phyloP scores from a whole-genome alignment of 2,888 invertebrate species.

The Tetranychus truncatus region DNA sequence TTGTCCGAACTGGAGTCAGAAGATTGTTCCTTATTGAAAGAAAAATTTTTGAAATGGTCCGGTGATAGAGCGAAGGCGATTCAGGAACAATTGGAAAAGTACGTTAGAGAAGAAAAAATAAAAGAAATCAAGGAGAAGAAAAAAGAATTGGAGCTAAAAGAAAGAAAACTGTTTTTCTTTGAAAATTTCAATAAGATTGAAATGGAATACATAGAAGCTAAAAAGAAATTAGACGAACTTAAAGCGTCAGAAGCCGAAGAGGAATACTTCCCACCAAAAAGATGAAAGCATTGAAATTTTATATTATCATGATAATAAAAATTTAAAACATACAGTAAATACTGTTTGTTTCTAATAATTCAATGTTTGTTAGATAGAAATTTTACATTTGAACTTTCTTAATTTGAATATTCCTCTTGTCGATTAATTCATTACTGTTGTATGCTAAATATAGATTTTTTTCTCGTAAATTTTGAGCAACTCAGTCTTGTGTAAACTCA shows the following conservation, averaged over 20 bases:
- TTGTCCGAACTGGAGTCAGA: conserved; percentile 19
- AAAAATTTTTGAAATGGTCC: conserved; percentile 22
- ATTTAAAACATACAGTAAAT: not conserved
- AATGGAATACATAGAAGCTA: conserved; percentile 23
- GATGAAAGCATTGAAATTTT: not conserved
- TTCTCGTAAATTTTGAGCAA: too few species aligned
- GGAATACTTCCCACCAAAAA: conserved; percentile 24
- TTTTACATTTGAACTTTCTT: too few species aligned
- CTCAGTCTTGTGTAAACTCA: too few species aligned
- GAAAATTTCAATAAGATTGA: conserved; percentile 26
- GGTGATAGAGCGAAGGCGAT: conserved; percentile 19
- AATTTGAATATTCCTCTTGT: too few species aligned
- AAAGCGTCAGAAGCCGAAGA: conserved; percentile 22
- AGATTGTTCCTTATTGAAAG: conserved; percentile 21
- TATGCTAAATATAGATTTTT: too few species aligned
- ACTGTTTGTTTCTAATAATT: too few species aligned
- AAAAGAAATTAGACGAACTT: conserved; percentile 18
- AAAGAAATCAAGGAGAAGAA: conserved; percentile 23
- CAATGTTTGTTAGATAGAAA: too few species aligned
- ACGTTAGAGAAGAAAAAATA: conserved; percentile 20
- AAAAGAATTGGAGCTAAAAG: conserved; percentile 24
- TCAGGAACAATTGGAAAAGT: conserved; percentile 20
- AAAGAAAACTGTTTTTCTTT: conserved; percentile 25
- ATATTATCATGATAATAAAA: not conserved
- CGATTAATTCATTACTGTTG: too few species aligned